A percentile compares a stretch with the other conserved stretches of the same genome.
Evolutionary conservation across 2,797 vertebrate species (phyloP).

Genomic region (Pyrocephalus nanus): DNA sequence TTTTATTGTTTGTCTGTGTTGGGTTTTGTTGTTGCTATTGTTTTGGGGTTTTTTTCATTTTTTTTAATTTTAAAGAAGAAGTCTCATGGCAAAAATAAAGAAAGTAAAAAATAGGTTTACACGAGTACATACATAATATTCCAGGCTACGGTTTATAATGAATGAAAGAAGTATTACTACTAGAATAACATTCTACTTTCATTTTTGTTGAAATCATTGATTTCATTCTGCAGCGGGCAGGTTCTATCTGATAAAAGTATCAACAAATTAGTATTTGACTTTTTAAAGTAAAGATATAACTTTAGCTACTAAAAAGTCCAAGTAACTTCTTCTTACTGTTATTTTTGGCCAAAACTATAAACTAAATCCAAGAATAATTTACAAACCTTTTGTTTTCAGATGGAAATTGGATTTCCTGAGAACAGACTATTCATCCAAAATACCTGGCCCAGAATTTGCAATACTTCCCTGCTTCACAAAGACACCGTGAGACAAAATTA

Average conservation of each 20-base stretch:
- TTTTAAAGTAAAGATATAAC: not conserved
- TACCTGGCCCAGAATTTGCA: not conserved
- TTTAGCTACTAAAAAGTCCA: not conserved
- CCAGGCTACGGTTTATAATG: not conserved
- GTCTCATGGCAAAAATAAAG: not conserved
- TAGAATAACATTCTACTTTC: not conserved
- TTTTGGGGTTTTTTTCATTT: rapidly evolving
- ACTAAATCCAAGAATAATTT: not conserved
- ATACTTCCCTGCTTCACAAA: not conserved
- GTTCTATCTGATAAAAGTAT: not conserved
- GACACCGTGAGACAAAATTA: not conserved
- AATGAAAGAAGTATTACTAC: not conserved
- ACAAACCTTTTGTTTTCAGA: not conserved
- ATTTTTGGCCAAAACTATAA: not conserved
- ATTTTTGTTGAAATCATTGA: not conserved
- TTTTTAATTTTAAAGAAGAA: not conserved
- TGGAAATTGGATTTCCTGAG: not conserved
- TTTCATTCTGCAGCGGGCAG: not conserved
- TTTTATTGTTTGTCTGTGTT: not conserved
- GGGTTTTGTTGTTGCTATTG: rapidly evolving
- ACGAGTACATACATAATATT: not conserved
- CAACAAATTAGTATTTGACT: not conserved
- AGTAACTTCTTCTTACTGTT: not conserved
- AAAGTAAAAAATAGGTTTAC: not conserved
- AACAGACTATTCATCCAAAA: not conserved